Base-by-base conservation (phyloP, 2,888 invertebrate genomes). In the Scaeva pyrastri region DNA sequence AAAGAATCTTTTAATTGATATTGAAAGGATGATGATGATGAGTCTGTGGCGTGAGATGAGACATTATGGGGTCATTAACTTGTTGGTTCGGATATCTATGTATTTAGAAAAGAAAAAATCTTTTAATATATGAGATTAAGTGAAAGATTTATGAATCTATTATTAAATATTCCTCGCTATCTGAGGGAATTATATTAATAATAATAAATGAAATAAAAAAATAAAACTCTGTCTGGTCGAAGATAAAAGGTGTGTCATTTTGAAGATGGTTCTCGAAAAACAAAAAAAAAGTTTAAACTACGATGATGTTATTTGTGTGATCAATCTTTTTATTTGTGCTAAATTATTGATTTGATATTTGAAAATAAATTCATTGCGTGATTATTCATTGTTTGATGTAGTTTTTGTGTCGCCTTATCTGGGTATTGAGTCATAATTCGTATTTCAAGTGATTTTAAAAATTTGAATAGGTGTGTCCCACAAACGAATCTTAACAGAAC, bases 11-110 rank as follows among this genome's bases (percentile, higher is more conserved):
- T 50, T 50, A 50, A 66, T 50, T 66, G 26, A 45, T 64, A 31
- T 16, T 48, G 31, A 36, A 66, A 64, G 26, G n/a, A 36, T 48
- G 66, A 31, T 66, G 52, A n/a, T n/a, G n/a, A n/a, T 7, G 39
- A 7, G 41, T 41, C 8, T 60, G 21, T 52, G 21, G 23, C 23
- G 52, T 52, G 68, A 41, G 19, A n/a, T 39, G 36, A 36, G 36
- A 52, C 23, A 31, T 68, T 52, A 39, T 52, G 50, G 21, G 66
- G 66, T 68, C 66, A 36, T 68, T 68, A 26, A 50, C 66, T 50
- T 48, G 12, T 48, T 19, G 14, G 7, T 50, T 58, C 16, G n/a
- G n/a, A n/a, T 43, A 0, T 43, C 10, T 58, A 19, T 36, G 23
- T 23, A n/a, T 41, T 36, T 21, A 14, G 41, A 41, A 41, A 10